phyloP scores from a whole-genome alignment of 2,797 vertebrate genomes.

The Urophycis tenuis region DNA sequence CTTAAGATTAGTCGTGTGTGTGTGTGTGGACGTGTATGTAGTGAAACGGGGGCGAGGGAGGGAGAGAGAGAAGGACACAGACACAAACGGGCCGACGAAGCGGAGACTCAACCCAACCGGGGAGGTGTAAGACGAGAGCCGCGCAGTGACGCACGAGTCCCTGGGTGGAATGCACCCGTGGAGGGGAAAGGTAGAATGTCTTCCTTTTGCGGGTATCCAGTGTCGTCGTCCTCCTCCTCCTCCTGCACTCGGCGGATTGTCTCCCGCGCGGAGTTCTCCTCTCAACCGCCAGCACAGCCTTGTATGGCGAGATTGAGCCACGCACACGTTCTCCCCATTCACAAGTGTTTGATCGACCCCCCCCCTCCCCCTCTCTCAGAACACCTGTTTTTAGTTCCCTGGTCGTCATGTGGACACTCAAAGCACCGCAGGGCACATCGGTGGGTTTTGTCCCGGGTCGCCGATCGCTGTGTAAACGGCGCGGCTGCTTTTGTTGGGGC shows the following conservation, averaged over 20 bases:
- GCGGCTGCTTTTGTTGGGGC: not conserved
- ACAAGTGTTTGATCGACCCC: conserved; percentile 3
- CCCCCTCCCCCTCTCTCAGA: not conserved
- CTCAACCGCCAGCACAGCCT: conserved; percentile 33
- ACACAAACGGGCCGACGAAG: not conserved
- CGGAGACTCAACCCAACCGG: not conserved
- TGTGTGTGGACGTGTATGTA: too few relatives aligned
- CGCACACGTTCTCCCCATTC: conserved; percentile 12
- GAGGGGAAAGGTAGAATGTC: not conserved
- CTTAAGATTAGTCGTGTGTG: too few relatives aligned
- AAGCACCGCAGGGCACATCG: too few relatives aligned
- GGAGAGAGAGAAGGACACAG: not conserved
- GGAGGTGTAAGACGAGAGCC: not conserved
- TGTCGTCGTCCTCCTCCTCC: not conserved
- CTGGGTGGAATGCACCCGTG: not conserved
- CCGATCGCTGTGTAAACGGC: not conserved
- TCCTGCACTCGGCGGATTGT: not conserved
- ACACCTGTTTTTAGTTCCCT: not conserved
- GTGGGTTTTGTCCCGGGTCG: not conserved
- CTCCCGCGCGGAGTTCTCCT: not conserved
- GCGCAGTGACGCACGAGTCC: not conserved
- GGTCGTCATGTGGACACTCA: not conserved
- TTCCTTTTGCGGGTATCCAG: not conserved
- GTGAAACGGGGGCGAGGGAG: too few relatives aligned
- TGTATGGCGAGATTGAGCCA: conserved; percentile 52